Evolutionary conservation across 2,113 vertebrate genomes (phyloP).

Genomic region (Echinops telfairi): DNA sequence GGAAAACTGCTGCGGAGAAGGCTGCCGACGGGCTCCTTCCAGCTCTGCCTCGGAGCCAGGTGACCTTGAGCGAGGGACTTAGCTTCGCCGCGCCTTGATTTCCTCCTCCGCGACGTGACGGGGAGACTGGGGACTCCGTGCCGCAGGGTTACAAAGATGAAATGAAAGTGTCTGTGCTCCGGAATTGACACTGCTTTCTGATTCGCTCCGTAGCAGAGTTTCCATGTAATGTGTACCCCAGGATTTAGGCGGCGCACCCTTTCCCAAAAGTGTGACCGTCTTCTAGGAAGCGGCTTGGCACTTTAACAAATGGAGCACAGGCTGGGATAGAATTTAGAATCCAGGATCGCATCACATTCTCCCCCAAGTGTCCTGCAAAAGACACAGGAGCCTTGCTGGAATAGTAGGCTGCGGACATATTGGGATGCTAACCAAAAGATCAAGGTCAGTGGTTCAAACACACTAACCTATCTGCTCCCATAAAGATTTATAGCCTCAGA

Average conservation of each 20-base stretch:
- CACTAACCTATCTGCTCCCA: no score
- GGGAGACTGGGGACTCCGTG: not conserved
- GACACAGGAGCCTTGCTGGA: not conserved
- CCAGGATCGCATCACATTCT: not conserved
- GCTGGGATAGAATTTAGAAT: not conserved
- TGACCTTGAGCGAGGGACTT: not conserved
- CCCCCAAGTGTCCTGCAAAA: not conserved
- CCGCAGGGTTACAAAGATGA: not conserved
- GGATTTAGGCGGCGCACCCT: no score
- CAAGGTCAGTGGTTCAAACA: no score
- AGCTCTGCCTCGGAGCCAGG: not conserved
- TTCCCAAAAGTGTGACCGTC: not conserved
- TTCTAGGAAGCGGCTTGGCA: not conserved
- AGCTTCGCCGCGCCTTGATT: not conserved
- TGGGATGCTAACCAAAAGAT: no score
- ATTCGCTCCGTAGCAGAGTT: not conserved
- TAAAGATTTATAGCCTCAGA: no score
- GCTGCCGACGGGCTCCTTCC: not conserved
- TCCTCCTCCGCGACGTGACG: not conserved
- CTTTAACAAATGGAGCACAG: not conserved
- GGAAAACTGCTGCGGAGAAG: not conserved
- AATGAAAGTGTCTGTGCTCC: not conserved
- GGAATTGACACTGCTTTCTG: not conserved
- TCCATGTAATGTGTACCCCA: not conserved
- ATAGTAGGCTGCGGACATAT: not conserved